phyloP scores from a whole-genome alignment of 2,888 invertebrate species.

The Trypoxylon attenuatum region DNA sequence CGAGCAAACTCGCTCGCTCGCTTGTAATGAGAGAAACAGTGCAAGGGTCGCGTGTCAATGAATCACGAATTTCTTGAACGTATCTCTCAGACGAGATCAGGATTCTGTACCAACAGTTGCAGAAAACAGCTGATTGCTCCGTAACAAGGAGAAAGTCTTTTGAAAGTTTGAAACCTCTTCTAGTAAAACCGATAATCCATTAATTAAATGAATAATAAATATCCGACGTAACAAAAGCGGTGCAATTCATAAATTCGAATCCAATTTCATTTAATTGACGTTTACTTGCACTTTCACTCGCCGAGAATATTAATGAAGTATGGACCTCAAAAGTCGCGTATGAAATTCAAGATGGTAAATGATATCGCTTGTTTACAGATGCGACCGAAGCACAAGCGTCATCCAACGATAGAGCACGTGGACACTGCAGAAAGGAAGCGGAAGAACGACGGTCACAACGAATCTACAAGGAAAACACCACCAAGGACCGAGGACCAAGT shows the following conservation, averaged over 20 bases:
- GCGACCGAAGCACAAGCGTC: slow-evolving; percentile 64
- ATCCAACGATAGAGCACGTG: slow-evolving; percentile 56
- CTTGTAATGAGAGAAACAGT: background rate
- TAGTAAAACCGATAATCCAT: background rate
- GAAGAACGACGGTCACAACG: slow-evolving; percentile 55
- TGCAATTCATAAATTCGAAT: too few species aligned
- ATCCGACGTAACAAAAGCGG: too few species aligned
- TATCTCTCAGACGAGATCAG: background rate
- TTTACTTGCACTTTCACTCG: too few species aligned
- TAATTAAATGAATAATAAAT: too few species aligned
- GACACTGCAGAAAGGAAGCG: slow-evolving; percentile 55
- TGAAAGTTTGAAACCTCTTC: background rate
- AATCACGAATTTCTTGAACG: background rate
- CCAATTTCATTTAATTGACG: too few species aligned
- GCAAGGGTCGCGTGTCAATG: background rate
- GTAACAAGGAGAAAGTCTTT: background rate
- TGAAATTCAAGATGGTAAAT: too few species aligned
- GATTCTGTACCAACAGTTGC: background rate
- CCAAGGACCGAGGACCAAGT: slow-evolving; percentile 66
- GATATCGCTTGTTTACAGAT: slow-evolving; percentile 40
- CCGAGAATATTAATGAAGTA: too few species aligned
- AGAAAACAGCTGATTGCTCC: background rate
- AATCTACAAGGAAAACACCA: slow-evolving; percentile 57
- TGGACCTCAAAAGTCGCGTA: too few species aligned
- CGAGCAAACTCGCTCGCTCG: too few species aligned